Percentiles rank a stretch among this genome's conserved stretches.
Conservation (phyloP, 2,888 invertebrate genomes). For the Ecliptopera silaceata region DNA sequence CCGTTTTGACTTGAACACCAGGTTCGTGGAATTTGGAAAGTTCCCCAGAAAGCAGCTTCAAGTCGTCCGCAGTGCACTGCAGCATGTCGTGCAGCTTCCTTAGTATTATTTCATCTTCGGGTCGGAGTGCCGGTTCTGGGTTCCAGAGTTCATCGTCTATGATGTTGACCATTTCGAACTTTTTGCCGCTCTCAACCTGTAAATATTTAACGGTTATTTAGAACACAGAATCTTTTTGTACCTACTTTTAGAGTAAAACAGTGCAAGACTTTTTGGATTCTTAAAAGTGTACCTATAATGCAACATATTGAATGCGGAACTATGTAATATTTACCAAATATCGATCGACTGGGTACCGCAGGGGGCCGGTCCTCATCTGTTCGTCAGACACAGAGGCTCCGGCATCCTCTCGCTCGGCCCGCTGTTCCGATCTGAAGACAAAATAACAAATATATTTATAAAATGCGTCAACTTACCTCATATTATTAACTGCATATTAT, state of each 20-base stretch:
- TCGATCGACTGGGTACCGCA: constrained; percentile 76
- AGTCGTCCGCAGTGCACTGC: constrained; percentile 75
- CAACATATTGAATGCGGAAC: too few species aligned
- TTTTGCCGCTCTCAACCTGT: constrained; percentile 77
- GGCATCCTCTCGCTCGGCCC: constrained; percentile 68
- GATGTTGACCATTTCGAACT: constrained; percentile 73
- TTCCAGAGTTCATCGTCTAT: constrained; percentile 74
- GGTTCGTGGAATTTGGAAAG: constrained; percentile 64
- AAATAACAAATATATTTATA: constrained; percentile 10
- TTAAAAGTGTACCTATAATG: too few species aligned
- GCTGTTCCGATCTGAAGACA: constrained; percentile 63
- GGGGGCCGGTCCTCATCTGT: constrained; percentile 68
- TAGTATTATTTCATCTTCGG: constrained; percentile 74
- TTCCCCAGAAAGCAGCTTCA: constrained; percentile 72
- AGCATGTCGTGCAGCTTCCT: constrained; percentile 75
- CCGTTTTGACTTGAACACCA: constrained; percentile 58
- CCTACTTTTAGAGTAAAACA: too few species aligned
- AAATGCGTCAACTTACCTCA: too few species aligned
- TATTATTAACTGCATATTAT: too few species aligned
- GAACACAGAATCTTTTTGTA: not conserved
- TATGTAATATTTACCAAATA: constrained; percentile 63
- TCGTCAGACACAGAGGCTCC: constrained; percentile 77
- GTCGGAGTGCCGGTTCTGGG: constrained; percentile 67
- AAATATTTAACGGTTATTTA: constrained; percentile 31
- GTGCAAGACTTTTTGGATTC: not conserved